Evolutionary conservation across 1,140 invertebrate species (phyloP).

Genomic region (Sycobia sp.): DNA sequence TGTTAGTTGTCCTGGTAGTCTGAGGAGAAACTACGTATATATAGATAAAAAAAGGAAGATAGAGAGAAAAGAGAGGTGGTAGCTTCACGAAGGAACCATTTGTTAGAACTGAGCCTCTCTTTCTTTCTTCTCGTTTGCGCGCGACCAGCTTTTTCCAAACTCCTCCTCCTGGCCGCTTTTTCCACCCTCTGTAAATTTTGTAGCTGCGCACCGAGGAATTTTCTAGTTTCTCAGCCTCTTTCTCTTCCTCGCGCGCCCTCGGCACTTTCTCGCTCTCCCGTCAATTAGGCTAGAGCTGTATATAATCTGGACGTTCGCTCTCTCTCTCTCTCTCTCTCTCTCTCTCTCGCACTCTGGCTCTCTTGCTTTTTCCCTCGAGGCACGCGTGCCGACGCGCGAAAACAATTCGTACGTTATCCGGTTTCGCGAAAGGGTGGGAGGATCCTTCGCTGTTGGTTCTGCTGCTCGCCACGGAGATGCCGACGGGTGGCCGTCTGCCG

Average conservation of each 20-base stretch:
- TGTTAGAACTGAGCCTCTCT: constrained; percentile 38
- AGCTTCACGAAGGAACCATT: constrained; percentile 44
- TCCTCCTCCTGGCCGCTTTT: neutral
- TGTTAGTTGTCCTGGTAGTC: neutral
- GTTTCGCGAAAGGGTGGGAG: constrained; percentile 28
- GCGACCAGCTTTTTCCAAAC: neutral
- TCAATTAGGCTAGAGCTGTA: neutral
- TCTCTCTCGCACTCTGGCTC: too few relatives aligned
- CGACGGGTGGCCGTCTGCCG: constrained; percentile 5
- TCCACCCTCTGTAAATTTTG: neutral
- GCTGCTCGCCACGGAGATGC: neutral
- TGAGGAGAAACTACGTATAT: neutral
- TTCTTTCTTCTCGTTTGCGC: neutral
- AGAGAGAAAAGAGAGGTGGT: constrained; percentile 37
- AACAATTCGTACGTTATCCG: constrained; percentile 36
- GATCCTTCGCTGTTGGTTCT: neutral
- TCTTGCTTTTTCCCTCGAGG: too few relatives aligned
- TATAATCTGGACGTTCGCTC: constrained; percentile 23
- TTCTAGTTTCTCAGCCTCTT: too few relatives aligned
- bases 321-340: too few relatives aligned
- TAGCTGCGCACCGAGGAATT: neutral
- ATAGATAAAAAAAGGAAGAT: too few relatives aligned
- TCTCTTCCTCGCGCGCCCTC: neutral
- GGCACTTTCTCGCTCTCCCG: neutral
- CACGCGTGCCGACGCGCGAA: constrained; percentile 33